These are phyloP conservation scores for Heliconius ismenius DNA, from an alignment of 2,888 invertebrate genomes.

Conservation along the genomic window DNA sequence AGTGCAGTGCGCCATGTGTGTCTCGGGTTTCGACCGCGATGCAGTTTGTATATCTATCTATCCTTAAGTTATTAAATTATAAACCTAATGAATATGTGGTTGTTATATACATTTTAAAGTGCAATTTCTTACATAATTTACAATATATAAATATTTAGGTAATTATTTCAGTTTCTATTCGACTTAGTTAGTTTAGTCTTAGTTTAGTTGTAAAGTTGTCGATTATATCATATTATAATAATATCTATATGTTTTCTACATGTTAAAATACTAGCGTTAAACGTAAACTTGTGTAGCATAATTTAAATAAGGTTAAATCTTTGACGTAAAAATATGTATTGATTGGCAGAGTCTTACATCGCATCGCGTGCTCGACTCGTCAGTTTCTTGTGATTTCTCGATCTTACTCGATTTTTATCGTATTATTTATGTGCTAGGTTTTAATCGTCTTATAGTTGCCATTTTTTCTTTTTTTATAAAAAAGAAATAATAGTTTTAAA, in stretches of 20 bases:
- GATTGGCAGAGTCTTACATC: slow-evolving; percentile 19
- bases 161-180: not conserved
- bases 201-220: too few relatives aligned
- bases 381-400: slow-evolving; percentile 32
- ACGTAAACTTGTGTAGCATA: not conserved
- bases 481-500: not conserved
- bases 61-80: not conserved
- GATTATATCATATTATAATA: not conserved
- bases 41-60: slow-evolving; percentile 2
- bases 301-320: slow-evolving; percentile 13
- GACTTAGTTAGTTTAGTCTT: not conserved
- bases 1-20: slow-evolving; percentile 37
- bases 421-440: not conserved
- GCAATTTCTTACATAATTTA: not conserved
- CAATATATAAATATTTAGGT: not conserved
- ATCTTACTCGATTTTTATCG: slow-evolving; percentile 23
- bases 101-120: not conserved
- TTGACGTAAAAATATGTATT: slow-evolving; percentile 23
- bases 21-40: slow-evolving; percentile 26
- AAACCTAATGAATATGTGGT: not conserved
- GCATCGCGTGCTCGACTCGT: slow-evolving; percentile 28
- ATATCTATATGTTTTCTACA: not conserved
- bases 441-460: slow-evolving; percentile 1
- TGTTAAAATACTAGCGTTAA: not conserved
- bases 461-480: not conserved